phyloP scores from a whole-genome alignment of 2,113 vertebrate species.

The Tyrannus savana region DNA sequence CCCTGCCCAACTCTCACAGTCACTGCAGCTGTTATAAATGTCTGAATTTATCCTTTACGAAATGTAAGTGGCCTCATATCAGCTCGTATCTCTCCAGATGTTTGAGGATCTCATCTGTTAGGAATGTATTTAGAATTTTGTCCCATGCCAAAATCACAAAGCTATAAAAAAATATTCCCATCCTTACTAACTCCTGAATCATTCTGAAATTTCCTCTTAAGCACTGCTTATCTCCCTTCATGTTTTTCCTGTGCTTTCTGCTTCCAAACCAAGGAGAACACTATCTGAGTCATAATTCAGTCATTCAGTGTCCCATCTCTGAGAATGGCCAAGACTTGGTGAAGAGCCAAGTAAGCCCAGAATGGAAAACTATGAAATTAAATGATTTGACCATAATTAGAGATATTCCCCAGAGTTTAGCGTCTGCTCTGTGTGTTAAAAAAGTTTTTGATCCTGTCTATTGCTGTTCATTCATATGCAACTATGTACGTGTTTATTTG shows the following conservation, averaged over 20 bases:
- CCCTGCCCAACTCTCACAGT: neutral
- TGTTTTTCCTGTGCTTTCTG: neutral
- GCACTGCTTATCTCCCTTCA: neutral
- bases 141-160: neutral
- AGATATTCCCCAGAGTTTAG: neutral
- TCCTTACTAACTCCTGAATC: neutral
- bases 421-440: neutral
- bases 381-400: neutral
- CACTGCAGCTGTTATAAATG: conserved; percentile 19
- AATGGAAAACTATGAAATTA: neutral
- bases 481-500: conserved; percentile 22
- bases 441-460: neutral
- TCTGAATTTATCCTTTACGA: conserved; percentile 26
- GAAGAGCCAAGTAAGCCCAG: conserved; percentile 1
- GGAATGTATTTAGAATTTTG: conserved; percentile 32
- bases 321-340: neutral
- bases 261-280: neutral
- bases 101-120: conserved; percentile 41
- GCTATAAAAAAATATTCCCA: conserved; percentile 37
- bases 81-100: conserved; percentile 34
- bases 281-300: conserved; percentile 1
- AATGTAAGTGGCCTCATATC: conserved; percentile 8
- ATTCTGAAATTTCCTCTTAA: conserved; percentile 6
- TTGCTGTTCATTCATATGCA: conserved; percentile 19
- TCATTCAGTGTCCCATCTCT: neutral